These are phyloP conservation scores for Daboia siamensis DNA, from an alignment of 2,113 vertebrate species.

Conservation along the genomic window DNA sequence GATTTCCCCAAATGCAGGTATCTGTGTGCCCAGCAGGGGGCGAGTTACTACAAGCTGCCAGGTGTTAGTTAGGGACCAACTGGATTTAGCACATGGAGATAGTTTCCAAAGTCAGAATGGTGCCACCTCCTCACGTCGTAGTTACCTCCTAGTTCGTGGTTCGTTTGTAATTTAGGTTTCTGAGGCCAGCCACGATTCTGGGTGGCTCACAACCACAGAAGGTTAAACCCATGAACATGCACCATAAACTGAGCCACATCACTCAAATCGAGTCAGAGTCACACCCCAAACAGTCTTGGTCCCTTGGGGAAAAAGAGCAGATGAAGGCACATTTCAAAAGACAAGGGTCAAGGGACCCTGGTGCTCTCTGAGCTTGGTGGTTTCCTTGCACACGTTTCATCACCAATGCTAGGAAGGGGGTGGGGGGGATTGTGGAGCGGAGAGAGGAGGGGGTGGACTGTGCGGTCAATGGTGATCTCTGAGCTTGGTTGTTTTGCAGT, in stretches of 20 bases:
- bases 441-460: too few relatives aligned
- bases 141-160: background rate
- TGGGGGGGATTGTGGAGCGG: too few relatives aligned
- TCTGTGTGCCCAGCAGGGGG: background rate
- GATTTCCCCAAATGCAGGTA: background rate
- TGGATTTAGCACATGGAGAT: background rate
- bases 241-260: background rate
- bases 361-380: too few relatives aligned
- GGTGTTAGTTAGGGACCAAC: background rate
- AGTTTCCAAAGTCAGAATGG: background rate
- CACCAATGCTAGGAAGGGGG: too few relatives aligned
- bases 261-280: background rate
- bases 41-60: background rate
- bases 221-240: background rate
- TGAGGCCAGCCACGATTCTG: background rate
- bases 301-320: background rate
- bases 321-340: background rate
- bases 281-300: background rate
- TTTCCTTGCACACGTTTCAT: too few relatives aligned
- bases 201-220: background rate
- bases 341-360: background rate
- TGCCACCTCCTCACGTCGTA: rapidly evolving
- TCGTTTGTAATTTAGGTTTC: background rate
- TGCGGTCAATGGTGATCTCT: too few relatives aligned
- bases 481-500: too few relatives aligned